These are phyloP conservation scores for Andrena marginata DNA, from an alignment of 2,888 invertebrate species.

Conservation along the genomic window DNA sequence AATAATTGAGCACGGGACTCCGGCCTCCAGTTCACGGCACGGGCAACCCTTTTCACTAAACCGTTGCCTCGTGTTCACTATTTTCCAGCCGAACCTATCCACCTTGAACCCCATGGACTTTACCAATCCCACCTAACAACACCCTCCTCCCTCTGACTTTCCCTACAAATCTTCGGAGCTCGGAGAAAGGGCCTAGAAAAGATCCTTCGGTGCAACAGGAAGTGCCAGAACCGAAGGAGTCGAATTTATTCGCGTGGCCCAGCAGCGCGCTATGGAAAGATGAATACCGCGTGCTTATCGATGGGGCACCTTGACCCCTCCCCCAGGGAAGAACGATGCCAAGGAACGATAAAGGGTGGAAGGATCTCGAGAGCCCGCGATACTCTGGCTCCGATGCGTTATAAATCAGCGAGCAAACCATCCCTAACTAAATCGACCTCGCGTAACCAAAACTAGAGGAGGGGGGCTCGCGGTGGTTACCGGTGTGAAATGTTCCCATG, in stretches of 20 bases:
- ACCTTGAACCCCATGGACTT: no score
- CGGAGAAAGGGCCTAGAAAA: background rate
- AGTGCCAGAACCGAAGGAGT: background rate
- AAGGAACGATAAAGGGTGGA: slow-evolving; percentile 58
- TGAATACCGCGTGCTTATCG: slow-evolving; percentile 54
- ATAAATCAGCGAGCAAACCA: slow-evolving; percentile 83
- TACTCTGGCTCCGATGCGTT: slow-evolving; percentile 66
- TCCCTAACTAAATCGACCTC: slow-evolving; percentile 84
- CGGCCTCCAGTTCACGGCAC: no score
- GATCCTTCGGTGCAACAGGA: background rate
- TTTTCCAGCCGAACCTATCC: no score
- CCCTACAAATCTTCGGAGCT: background rate
- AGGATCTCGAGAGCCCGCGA: slow-evolving; percentile 42
- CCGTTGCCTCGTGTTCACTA: no score
- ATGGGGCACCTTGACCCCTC: slow-evolving; percentile 51
- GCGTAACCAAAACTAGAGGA: slow-evolving; percentile 79
- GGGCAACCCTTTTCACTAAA: no score
- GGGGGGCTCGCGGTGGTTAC: slow-evolving; percentile 82
- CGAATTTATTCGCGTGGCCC: slow-evolving; percentile 45
- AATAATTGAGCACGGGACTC: slow-evolving; percentile 1
- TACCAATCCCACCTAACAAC: no score
- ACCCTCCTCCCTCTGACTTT: no score
- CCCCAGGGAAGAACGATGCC: slow-evolving; percentile 53
- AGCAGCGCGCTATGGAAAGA: slow-evolving; percentile 20
- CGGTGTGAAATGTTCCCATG: slow-evolving; percentile 85